Percentiles rank a stretch among this genome's conserved stretches.
Evolutionary conservation across 1,140 invertebrate genomes (phyloP).

Genomic region (Drosophila sechellia): DNA sequence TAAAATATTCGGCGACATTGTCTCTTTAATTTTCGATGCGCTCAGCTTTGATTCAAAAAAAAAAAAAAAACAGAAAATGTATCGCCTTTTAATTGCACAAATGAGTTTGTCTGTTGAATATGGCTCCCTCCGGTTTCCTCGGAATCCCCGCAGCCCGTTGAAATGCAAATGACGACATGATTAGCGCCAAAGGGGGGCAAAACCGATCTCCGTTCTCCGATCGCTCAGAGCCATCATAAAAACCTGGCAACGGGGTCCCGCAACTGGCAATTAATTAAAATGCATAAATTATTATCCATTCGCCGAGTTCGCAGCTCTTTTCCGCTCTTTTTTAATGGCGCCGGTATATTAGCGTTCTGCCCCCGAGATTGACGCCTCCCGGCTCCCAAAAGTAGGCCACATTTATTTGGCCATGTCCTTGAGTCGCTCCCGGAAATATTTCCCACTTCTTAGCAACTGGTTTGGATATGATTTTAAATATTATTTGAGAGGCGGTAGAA

Average conservation of each 20-base stretch:
- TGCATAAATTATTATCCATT: conserved; percentile 66
- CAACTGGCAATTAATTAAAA: conserved; percentile 73
- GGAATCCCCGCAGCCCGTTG: neutral
- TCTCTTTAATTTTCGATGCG: conserved; percentile 5
- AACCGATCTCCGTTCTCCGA: neutral
- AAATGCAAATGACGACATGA: conserved; percentile 66
- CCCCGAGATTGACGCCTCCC: conserved; percentile 10
- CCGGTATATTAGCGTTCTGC: conserved; percentile 62
- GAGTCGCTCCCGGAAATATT: neutral
- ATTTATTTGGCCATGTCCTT: neutral
- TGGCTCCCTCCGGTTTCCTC: too few relatives aligned
- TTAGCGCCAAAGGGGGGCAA: conserved; percentile 24
- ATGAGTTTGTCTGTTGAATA: conserved; percentile 48
- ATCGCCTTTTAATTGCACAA: conserved; percentile 49
- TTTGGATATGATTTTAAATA: neutral
- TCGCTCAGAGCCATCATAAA: conserved; percentile 49
- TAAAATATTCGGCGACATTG: conserved; percentile 27
- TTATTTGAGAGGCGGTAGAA: neutral
- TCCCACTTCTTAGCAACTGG: neutral
- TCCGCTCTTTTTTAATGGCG: conserved; percentile 66
- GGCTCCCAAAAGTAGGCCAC: conserved; percentile 24
- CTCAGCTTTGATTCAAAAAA: conserved; percentile 41
- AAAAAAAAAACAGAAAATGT: conserved; percentile 36
- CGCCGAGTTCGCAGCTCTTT: conserved; percentile 32
- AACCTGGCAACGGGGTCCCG: conserved; percentile 13